phyloP scores from a whole-genome alignment of 2,888 invertebrate genomes.

The Caenorhabditis becei region DNA sequence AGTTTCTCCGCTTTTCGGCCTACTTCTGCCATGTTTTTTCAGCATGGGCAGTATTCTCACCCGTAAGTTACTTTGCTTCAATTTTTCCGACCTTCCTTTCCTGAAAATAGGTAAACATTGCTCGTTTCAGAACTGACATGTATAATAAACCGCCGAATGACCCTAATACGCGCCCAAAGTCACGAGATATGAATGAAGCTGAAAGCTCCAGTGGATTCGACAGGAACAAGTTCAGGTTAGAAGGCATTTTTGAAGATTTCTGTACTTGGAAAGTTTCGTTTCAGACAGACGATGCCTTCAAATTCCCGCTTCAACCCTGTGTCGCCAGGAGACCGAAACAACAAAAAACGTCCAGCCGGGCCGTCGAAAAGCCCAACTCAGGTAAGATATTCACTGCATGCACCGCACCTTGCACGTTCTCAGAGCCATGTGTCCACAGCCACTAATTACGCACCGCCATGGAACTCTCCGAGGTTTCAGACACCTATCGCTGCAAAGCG shows the following conservation, averaged over 20 bases:
- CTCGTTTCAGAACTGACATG: slow-evolving; percentile 22
- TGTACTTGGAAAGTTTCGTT: not conserved
- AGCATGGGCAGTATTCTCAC: no score
- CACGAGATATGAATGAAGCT: not conserved
- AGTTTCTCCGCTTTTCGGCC: no score
- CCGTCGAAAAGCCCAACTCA: slow-evolving; percentile 16
- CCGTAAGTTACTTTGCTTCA: no score
- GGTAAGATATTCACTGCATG: not conserved
- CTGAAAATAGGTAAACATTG: no score
- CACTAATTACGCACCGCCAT: slow-evolving; percentile 47
- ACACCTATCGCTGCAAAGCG: not conserved
- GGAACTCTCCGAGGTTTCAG: slow-evolving; percentile 39
- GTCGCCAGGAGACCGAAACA: slow-evolving; percentile 12
- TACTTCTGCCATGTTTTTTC: no score
- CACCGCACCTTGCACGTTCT: not conserved
- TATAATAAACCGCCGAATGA: not conserved
- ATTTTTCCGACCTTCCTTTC: no score
- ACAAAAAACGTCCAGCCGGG: not conserved
- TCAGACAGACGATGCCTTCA: slow-evolving; percentile 45
- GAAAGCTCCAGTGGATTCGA: slow-evolving; percentile 18
- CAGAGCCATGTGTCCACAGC: slow-evolving; percentile 41
- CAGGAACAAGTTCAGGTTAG: slow-evolving; percentile 35
- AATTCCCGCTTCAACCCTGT: slow-evolving; percentile 40
- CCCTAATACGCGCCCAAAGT: not conserved
- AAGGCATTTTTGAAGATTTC: not conserved